Conservation (phyloP, 2,797 vertebrate genomes). For the Buceros bicornis region DNA sequence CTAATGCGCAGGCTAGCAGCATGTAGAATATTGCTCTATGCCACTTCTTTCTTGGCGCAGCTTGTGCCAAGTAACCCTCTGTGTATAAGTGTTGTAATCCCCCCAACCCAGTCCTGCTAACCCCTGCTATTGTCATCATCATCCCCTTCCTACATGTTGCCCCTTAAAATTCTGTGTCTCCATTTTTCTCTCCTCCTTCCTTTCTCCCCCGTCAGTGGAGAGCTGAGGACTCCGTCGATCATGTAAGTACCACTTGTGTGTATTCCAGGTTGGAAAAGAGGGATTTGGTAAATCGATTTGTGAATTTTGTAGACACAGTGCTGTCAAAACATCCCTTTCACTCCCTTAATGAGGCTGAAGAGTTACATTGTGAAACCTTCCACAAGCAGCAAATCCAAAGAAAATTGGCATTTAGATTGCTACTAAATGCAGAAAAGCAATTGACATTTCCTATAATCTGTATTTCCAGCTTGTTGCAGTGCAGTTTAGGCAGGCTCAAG, state of each 20-base stretch:
- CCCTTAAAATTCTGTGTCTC: constrained; percentile 86
- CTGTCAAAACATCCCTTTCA: constrained; percentile 76
- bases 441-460: constrained; percentile 80
- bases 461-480: constrained; percentile 74
- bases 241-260: constrained; percentile 95
- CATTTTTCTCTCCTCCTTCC: constrained; percentile 87
- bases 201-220: constrained; percentile 90
- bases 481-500: constrained; percentile 77
- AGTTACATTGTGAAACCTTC: constrained; percentile 67
- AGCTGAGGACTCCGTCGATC: constrained; percentile 94
- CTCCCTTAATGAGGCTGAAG: constrained; percentile 66
- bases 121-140: constrained; percentile 49
- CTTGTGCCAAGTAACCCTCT: constrained; percentile 27
- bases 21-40: constrained; percentile 59
- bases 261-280: constrained; percentile 81
- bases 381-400: constrained; percentile 75
- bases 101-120: constrained; percentile 61
- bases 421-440: constrained; percentile 78
- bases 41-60: constrained; percentile 43
- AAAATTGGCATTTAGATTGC: constrained; percentile 78
- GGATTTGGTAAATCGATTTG: constrained; percentile 76
- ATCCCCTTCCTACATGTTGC: constrained; percentile 53
- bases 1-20: constrained; percentile 18
- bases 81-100: constrained; percentile 67
- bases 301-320: constrained; percentile 70